Conservation (phyloP, 1,140 invertebrate genomes). For the Heliconius congener region DNA sequence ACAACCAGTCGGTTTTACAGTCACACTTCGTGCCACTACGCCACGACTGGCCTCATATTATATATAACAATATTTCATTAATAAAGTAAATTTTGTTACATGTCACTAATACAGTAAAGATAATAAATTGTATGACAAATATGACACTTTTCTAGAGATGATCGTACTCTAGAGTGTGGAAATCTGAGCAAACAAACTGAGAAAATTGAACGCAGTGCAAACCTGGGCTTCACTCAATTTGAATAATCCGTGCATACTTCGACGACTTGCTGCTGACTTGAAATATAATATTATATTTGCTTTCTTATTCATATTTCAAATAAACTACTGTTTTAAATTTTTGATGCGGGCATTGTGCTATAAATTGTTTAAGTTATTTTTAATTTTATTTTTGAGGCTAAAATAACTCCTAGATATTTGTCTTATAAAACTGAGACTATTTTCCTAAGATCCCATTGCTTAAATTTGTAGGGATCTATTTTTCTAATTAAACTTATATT, state of each 20-base stretch:
- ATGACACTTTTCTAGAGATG: neutral
- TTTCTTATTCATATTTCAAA: neutral
- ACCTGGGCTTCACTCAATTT: slow-evolving; percentile 24
- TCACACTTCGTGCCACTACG: too few species aligned
- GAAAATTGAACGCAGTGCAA: slow-evolving; percentile 24
- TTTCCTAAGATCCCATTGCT: too few species aligned
- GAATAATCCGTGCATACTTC: slow-evolving; percentile 28
- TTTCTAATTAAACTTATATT: too few species aligned
- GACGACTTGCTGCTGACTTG: slow-evolving; percentile 19
- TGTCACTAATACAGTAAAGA: neutral
- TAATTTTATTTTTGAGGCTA: too few species aligned
- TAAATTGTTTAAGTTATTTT: too few species aligned
- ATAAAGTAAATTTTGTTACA: neutral
- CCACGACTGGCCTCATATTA: too few species aligned
- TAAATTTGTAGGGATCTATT: too few species aligned
- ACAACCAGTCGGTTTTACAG: too few species aligned
- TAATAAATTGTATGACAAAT: neutral
- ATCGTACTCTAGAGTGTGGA: neutral
- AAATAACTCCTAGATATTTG: too few species aligned
- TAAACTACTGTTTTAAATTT: neutral
- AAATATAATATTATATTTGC: slow-evolving; percentile 16
- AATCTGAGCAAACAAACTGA: slow-evolving; percentile 17
- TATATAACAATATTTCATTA: neutral
- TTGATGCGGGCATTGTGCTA: neutral
- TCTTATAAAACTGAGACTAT: too few species aligned